Percentiles rank a stretch among this genome's conserved stretches.
phyloP scores from a whole-genome alignment of 2,797 vertebrate genomes.

The Takifugu rubripes region DNA sequence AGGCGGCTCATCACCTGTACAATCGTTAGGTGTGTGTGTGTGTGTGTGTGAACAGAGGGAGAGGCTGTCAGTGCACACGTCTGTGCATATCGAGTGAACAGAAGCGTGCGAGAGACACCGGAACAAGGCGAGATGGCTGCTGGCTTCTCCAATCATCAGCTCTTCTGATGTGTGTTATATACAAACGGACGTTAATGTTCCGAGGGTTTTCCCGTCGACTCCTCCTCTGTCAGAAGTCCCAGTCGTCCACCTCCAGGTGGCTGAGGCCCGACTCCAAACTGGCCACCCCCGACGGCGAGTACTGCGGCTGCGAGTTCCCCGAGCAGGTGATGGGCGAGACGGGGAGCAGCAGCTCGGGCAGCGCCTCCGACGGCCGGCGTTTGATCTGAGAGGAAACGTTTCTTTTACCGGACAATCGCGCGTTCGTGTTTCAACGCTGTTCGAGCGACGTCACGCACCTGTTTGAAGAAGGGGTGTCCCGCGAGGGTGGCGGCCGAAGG shows the following conservation, averaged over 20 bases:
- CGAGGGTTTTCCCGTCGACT: background rate
- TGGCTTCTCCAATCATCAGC: conserved; percentile 49
- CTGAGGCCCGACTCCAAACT: conserved; percentile 87
- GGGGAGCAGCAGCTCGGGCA: conserved; percentile 89
- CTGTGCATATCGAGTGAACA: conserved; percentile 50
- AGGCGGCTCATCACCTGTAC: conserved; percentile 16
- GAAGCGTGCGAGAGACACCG: conserved; percentile 39
- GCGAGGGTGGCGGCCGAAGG: conserved; percentile 86
- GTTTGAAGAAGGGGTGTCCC: conserved; percentile 95
- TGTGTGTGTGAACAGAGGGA: background rate
- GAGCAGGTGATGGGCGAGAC: conserved; percentile 85
- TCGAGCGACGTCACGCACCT: conserved; percentile 75
- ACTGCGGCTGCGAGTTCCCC: conserved; percentile 75
- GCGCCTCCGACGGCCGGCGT: conserved; percentile 86
- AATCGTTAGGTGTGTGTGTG: conserved; percentile 18
- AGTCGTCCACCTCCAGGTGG: conserved; percentile 93
- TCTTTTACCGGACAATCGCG: no score
- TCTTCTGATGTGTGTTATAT: conserved; percentile 44
- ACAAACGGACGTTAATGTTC: conserved; percentile 21
- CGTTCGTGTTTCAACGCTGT: background rate
- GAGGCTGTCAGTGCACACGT: conserved; percentile 47
- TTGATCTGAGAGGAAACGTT: conserved; percentile 79
- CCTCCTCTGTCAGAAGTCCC: conserved; percentile 88
- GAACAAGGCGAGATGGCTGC: conserved; percentile 56
- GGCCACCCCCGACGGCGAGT: conserved; percentile 80